Evolutionary conservation across 1,140 invertebrate species (phyloP).

Genomic region (Ceratosolen solmsi): DNA sequence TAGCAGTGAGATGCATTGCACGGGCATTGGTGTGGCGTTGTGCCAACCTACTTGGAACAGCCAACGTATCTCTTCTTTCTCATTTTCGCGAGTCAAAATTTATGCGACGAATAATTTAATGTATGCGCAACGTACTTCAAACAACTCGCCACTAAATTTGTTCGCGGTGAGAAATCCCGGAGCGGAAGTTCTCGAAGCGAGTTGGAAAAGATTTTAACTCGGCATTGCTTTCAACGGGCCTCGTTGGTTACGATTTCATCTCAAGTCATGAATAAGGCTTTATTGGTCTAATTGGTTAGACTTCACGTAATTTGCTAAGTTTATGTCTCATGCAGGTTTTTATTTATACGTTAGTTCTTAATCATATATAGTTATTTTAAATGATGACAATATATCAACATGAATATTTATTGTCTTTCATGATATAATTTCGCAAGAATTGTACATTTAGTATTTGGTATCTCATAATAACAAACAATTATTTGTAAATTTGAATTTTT

Average conservation of each 20-base stretch:
- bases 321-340: too few species aligned
- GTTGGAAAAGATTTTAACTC: not conserved
- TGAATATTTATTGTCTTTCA: too few species aligned
- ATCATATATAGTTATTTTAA: too few species aligned
- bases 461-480: too few species aligned
- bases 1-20: not conserved
- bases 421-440: too few species aligned
- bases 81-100: conserved; percentile 20
- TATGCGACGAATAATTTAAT: conserved; percentile 43
- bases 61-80: conserved; percentile 18
- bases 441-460: too few species aligned
- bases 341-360: too few species aligned
- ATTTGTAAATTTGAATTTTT: too few species aligned
- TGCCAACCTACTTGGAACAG: conserved; percentile 23
- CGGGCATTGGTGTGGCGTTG: conserved; percentile 11
- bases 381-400: too few species aligned
- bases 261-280: not conserved
- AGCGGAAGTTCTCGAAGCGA: not conserved
- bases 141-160: conserved; percentile 37
- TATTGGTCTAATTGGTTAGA: not conserved
- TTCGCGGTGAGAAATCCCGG: not conserved
- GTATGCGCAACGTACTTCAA: not conserved
- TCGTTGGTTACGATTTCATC: not conserved
- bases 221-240: not conserved
- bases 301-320: not conserved